Base-by-base conservation (phyloP, 2,113 vertebrate genomes). In the Gavia stellata region DNA sequence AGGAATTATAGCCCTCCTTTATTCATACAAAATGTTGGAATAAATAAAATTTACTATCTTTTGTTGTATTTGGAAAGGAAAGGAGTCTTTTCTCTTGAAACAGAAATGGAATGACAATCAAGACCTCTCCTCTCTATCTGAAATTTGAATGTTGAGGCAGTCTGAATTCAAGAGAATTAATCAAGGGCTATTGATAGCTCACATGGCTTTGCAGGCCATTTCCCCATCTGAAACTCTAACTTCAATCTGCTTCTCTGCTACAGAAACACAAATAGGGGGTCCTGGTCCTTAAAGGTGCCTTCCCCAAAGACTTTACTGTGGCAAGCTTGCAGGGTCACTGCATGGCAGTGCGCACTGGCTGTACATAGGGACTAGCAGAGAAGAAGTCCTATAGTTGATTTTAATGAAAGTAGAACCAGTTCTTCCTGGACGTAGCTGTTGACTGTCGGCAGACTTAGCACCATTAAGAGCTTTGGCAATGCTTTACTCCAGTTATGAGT, bases 21-120 rank as follows among this genome's bases (percentile, higher is more conserved):
- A 82, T n/a, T 80, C 31, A 55, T 14, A 52, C n/a, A 88, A 79
- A 91, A 89, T 8, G 9, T 59, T 91, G 50, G 33, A 95, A 90
- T 33, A 96, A 93, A 81, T 87, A 55, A 92, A 81, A 88, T 92
- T 80, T 92, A 86, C 47, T 86, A 10, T 55, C 79, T 78, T 92
- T 75, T 82, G 34, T 92, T 90, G 24, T 50, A 34, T 78, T 91
- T 86, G 73, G 52, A 96, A 77, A 79, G 42, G 75, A 74, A 70
- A 18, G 77, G 25, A 42, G 31, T 79, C 6, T 81, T 78, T 26
- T 92, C 13, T 66, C 68, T 92, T 70, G 50, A 62, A 93, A 83
- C 2, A 62, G 44, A 89, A 50, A 20, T 82, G 53, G 56, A 81
- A 31, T 28, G 63, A 86, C 50, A 92, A 56, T 55, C 16, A 71